Conservation (phyloP, 2,797 vertebrate species). For the Ctenopoma multispine region DNA sequence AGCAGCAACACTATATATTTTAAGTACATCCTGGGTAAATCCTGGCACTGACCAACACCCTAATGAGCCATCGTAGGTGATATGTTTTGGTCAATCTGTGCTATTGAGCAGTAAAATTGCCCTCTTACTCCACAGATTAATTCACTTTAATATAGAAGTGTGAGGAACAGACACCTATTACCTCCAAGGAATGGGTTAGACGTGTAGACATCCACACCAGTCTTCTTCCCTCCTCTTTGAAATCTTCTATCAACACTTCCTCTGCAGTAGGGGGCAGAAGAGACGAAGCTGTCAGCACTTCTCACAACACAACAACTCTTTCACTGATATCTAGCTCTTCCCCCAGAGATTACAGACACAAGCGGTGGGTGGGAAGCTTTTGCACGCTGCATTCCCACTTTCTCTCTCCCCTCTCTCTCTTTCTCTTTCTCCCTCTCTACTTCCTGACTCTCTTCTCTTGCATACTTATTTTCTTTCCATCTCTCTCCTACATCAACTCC, state of each 20-base stretch:
- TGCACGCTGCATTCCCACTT: constrained; percentile 55
- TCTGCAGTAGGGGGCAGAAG: constrained; percentile 83
- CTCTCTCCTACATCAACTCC: constrained; percentile 56
- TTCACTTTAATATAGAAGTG: constrained; percentile 22
- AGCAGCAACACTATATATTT: constrained; percentile 14
- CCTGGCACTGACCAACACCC: constrained; percentile 38
- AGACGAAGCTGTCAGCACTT: constrained; percentile 74
- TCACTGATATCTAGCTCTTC: constrained; percentile 62
- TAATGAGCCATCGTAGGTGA: constrained; percentile 16
- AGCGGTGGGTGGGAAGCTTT: constrained; percentile 72
- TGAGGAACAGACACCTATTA: constrained; percentile 20
- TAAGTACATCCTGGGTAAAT: too few species aligned
- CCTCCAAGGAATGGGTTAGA: constrained; percentile 3
- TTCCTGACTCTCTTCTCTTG: constrained; percentile 35
- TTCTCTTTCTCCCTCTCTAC: constrained; percentile 22
- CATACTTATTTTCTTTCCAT: constrained; percentile 51
- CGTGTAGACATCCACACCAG: constrained; percentile 33
- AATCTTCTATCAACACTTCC: constrained; percentile 66
- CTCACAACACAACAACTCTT: constrained; percentile 68
- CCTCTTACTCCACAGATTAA: constrained; percentile 34
- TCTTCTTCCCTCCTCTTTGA: constrained; percentile 37
- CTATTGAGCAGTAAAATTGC: constrained; percentile 13
- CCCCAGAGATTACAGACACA: constrained; percentile 68
- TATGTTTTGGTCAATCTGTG: constrained; percentile 18
- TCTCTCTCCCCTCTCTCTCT: constrained; percentile 26